Evolutionary conservation across 1,140 invertebrate species (phyloP), one percentile per base, ranked within the genome.

Genomic region (Pseudobourletiella spinata): DNA sequence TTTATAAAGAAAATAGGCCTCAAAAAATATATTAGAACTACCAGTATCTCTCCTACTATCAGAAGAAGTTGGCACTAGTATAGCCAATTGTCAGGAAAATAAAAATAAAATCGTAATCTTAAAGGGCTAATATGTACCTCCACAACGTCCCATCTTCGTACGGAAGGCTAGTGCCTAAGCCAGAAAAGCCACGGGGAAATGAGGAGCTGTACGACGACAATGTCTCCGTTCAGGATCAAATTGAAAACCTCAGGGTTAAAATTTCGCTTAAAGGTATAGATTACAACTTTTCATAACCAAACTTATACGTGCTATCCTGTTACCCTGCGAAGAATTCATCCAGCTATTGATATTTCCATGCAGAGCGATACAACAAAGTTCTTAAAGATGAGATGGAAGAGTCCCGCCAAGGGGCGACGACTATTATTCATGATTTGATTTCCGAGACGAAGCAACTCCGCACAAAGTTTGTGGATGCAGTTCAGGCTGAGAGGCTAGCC

Each of bases 351-450:
- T 20, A 39, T 39, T n/a, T 39, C 32, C 32, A 39, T 20, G 16
- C 46, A 65, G 68, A 70, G 32, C 52, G 65, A 2, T 70, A 67
- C 46, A 70, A 70, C 32, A 56, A 58, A n/a, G 68, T 59, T 14
- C 25, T 66, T 3, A 51, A 50, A n/a, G 68, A 70, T 60, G 65
- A 70, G 24, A 24, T 70, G 24, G 63, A 67, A 30, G 68, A 70
- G 51, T 64, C 64, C 15, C 56, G 62, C 16, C 56, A 59, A 51
- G 68, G 68, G 1, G 63, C 68, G 1, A 29, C 30, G 3, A 60
- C 65, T 2, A 26, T 64, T 22, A 50, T 70, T 2, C 59, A 57
- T 3, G 64, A 70, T 50, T 56, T 70, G 18, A 54, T 32, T 39
- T n/a, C 2, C 6, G 64, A 70, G 52, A 67, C 65, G 2, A 57